Base-by-base conservation (phyloP, 2,113 vertebrate genomes). In the Morone saxatilis region DNA sequence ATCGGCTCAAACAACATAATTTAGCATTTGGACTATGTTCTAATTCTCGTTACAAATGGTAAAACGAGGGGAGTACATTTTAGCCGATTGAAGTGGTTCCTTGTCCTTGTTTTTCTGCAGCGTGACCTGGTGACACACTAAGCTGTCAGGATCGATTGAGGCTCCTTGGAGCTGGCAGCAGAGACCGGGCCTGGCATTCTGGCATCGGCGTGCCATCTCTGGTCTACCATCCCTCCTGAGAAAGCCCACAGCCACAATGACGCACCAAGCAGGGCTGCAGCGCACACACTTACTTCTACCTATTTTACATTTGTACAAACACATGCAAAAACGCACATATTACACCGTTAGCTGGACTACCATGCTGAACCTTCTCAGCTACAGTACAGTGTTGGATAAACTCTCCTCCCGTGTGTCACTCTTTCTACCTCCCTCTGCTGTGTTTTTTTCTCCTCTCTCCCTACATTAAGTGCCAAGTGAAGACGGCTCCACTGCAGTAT, bases 131-230 rank as follows among this genome's bases (percentile, higher is more conserved):
- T 91, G 88, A 92, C 89, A 91, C 87, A 87, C 78, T 85, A 76
- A 80, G 87, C 90, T 91, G 88, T 93, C 91, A 90, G 78, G 76
- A 88, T 88, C 59, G 36, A 88, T 88, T 72, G 78, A 85, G 71
- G 56, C 69, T 92, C 76, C 74, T 82, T 16, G 1, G 71, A 83
- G 72, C 73, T 68, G 73, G 85, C 89, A 62, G 86, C 77, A 76
- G 71, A 86, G 72, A 78, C 68, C 67, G 56, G 80, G 80, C 54
- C 72, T 81, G 88, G 81, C 83, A 66, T 62, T 45, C n/a, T 80
- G 77, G 84, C 84, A 70, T 69, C 19, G 12, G n/a, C 47, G 1
- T 61, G 77, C 79, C 83, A 70, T 81, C 80, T 88, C 82, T 87
- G 80, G 63, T 83, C 56, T 43, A 61, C 77, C 78, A 59, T 70